phyloP scores from a whole-genome alignment of 2,888 invertebrate species.

The Euzophera pinguis region DNA sequence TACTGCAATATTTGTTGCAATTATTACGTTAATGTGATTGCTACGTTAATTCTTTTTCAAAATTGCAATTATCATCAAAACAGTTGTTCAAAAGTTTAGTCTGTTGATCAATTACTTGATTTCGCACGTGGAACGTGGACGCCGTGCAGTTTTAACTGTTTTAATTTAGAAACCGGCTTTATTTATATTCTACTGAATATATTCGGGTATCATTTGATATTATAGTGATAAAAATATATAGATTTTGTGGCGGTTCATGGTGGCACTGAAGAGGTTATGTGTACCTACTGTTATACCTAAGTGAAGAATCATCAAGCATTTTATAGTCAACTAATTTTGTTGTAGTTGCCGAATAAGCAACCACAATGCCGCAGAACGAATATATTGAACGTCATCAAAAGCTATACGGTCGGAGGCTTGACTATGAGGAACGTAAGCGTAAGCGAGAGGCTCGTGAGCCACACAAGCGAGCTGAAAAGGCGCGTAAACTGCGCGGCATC shows the following conservation, averaged over 20 bases:
- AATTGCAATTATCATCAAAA: neutral
- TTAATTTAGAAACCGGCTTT: neutral
- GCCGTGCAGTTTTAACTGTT: neutral
- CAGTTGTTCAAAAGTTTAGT: neutral
- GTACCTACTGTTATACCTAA: conserved; percentile 10
- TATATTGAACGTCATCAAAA: conserved; percentile 99
- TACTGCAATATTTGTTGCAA: conserved; percentile 22
- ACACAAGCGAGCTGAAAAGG: conserved; percentile 94
- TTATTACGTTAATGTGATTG: neutral
- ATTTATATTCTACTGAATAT: too few relatives aligned
- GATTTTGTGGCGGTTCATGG: too few relatives aligned
- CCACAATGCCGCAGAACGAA: conserved; percentile 98
- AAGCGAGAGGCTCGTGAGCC: conserved; percentile 97
- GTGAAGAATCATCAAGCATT: conserved; percentile 21
- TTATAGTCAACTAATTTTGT: conserved; percentile 61
- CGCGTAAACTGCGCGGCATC: conserved; percentile 94
- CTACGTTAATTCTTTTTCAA: neutral
- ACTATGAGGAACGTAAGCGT: conserved; percentile 97
- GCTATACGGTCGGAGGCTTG: conserved; percentile 96
- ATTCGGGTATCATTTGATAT: too few relatives aligned
- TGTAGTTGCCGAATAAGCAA: conserved; percentile 77
- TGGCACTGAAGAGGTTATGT: conserved; percentile 39
- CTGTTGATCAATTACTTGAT: neutral
- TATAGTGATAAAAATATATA: too few relatives aligned
- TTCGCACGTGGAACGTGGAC: conserved; percentile 10